Percentiles rank a stretch among this genome's conserved stretches.
Conservation (phyloP, 35 echinoderm and acorn worm species). For the Lytechinus pictus region DNA sequence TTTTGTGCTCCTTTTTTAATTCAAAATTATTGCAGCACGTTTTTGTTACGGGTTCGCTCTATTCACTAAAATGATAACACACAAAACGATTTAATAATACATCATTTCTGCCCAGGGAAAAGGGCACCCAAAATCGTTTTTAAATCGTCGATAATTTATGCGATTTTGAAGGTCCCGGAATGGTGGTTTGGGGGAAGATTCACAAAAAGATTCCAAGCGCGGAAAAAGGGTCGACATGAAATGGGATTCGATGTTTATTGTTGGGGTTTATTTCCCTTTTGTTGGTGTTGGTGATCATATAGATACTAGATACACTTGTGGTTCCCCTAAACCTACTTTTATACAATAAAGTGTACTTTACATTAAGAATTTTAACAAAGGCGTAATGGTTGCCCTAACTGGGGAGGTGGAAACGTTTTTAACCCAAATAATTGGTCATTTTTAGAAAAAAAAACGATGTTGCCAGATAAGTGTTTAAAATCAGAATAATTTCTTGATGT, state of each 20-base stretch:
- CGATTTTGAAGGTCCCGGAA: conserved; percentile 20
- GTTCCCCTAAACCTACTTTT: not conserved
- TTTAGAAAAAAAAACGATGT: not conserved
- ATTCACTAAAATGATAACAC: not conserved
- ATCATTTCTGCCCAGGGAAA: not conserved
- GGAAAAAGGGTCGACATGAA: not conserved
- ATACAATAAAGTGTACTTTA: not conserved
- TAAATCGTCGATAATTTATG: conserved; percentile 20
- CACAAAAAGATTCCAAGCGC: not conserved
- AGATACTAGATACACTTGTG: not conserved
- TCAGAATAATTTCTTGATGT: not conserved
- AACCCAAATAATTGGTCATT: not conserved
- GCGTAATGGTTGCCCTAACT: not conserved
- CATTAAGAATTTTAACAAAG: not conserved
- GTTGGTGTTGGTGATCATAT: not conserved
- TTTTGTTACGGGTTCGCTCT: not conserved
- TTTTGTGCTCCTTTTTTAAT: not conserved
- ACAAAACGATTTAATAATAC: not conserved
- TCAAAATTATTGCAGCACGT: not conserved
- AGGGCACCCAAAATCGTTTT: not conserved
- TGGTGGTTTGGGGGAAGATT: not conserved
- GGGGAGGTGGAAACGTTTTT: not conserved
- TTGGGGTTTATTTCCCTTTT: not conserved
- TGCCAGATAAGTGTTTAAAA: too few relatives aligned
- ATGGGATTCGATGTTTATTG: not conserved